These are phyloP conservation scores for Drosophila arizonae DNA, from an alignment of 1,140 invertebrate genomes.

Conservation along the genomic window DNA sequence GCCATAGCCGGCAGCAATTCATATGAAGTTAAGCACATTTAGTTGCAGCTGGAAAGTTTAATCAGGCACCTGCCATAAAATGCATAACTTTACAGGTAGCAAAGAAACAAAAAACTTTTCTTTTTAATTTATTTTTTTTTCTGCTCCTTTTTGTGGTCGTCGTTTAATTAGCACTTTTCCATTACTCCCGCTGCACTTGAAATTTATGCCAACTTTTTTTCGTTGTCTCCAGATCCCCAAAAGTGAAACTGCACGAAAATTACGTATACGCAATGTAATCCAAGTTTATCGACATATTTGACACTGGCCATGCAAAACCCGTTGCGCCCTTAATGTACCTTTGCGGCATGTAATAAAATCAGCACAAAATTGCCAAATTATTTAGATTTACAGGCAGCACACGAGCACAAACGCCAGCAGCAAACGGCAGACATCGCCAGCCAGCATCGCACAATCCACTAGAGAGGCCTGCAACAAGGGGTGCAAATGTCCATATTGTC, in stretches of 20 bases:
- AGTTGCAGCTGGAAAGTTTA: slow-evolving; percentile 58
- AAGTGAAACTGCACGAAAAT: slow-evolving; percentile 1
- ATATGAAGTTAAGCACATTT: slow-evolving; percentile 60
- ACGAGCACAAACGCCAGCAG: neutral
- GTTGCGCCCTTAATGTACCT: slow-evolving; percentile 51
- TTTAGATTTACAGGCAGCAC: slow-evolving; percentile 54
- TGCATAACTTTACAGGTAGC: slow-evolving; percentile 48
- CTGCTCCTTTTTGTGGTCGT: slow-evolving; percentile 26
- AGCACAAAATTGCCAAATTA: slow-evolving; percentile 62
- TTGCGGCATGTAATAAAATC: slow-evolving; percentile 53
- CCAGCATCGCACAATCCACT: neutral
- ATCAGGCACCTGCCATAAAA: slow-evolving; percentile 52
- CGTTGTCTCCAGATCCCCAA: neutral
- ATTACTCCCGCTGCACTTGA: slow-evolving; percentile 11
- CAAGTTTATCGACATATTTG: slow-evolving; percentile 37
- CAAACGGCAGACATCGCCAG: neutral
- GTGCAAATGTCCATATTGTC: slow-evolving; percentile 45
- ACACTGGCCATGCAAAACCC: slow-evolving; percentile 2
- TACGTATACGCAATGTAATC: slow-evolving; percentile 41
- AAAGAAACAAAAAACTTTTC: slow-evolving; percentile 9
- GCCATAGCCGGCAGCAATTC: slow-evolving; percentile 45
- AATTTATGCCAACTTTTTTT: slow-evolving; percentile 27
- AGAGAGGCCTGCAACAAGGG: neutral
- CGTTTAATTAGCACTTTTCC: slow-evolving; percentile 46
- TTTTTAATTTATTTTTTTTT: slow-evolving; percentile 17